Evolutionary conservation across 2,888 invertebrate species (phyloP).

Genomic region (Drosophila diplacantha): DNA sequence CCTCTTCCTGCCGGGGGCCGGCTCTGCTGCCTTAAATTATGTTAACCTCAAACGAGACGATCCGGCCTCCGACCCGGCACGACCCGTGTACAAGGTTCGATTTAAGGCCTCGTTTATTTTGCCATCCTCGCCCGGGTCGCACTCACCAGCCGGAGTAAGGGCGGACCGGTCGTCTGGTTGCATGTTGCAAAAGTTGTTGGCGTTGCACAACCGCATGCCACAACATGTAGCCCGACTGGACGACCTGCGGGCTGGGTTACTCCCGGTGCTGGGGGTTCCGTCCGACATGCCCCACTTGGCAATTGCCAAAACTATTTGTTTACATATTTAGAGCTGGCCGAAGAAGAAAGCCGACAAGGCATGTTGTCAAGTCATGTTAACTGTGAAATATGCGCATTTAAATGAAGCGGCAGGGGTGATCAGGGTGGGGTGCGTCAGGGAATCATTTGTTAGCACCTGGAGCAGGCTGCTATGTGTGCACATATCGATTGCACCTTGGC

Average conservation of each 20-base stretch:
- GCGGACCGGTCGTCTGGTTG: conserved; percentile 54
- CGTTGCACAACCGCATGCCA: conserved; percentile 70
- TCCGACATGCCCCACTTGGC: conserved; percentile 69
- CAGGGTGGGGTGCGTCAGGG: conserved; percentile 1
- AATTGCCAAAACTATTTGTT: conserved; percentile 73
- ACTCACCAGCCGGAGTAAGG: conserved; percentile 3
- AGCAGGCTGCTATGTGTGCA: neutral
- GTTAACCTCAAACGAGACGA: conserved; percentile 70
- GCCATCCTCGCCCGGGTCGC: conserved; percentile 47
- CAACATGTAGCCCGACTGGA: conserved; percentile 57
- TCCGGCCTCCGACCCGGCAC: conserved; percentile 44
- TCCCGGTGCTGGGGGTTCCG: conserved; percentile 4
- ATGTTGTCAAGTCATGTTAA: conserved; percentile 75
- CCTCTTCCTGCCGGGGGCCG: conserved; percentile 27
- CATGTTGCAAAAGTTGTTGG: conserved; percentile 73
- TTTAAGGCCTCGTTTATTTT: conserved; percentile 74
- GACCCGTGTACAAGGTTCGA: conserved; percentile 69
- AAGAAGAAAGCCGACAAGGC: conserved; percentile 60
- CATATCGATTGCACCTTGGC: conserved; percentile 6
- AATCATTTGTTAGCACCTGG: conserved; percentile 21
- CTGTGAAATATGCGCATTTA: conserved; percentile 73
- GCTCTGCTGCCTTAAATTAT: conserved; percentile 67
- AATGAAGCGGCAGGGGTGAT: conserved; percentile 41
- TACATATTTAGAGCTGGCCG: conserved; percentile 71
- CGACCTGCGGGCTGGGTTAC: conserved; percentile 14